A percentile compares a stretch with the other conserved stretches of the same genome.
phyloP scores from a whole-genome alignment of 2,113 vertebrate genomes.

The Stomatorhinus ivindoensis region DNA sequence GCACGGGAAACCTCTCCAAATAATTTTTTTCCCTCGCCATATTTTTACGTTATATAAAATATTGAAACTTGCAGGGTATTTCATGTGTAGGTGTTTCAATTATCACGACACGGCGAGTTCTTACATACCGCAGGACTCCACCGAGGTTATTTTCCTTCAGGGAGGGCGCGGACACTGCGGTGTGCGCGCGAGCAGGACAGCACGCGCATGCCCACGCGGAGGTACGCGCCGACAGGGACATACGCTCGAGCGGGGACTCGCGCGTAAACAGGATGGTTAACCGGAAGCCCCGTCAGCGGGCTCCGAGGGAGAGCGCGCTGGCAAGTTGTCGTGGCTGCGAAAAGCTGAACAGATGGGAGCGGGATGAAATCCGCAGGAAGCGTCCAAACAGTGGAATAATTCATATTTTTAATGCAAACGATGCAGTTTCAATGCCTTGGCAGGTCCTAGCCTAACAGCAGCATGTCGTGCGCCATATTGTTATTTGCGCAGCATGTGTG shows the following conservation, averaged over 20 bases:
- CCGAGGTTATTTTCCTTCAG: background rate
- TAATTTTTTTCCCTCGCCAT: background rate
- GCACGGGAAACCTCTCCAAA: background rate
- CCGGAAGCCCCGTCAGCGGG: background rate
- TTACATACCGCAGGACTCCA: background rate
- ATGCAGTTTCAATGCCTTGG: constrained; percentile 8
- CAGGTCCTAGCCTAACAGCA: background rate
- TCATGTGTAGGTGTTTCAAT: background rate
- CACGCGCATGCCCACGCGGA: background rate
- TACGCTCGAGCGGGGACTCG: background rate
- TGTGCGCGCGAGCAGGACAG: background rate
- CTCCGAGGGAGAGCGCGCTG: constrained; percentile 1
- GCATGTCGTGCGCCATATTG: constrained; percentile 4
- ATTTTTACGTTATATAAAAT: background rate
- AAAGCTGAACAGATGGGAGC: constrained; percentile 13
- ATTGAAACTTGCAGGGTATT: background rate
- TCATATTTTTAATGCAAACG: constrained; percentile 13
- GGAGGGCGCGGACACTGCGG: background rate
- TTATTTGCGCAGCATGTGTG: background rate
- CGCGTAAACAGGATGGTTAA: background rate
- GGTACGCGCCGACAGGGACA: background rate
- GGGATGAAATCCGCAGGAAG: background rate
- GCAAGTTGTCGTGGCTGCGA: background rate
- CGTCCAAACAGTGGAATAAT: constrained; percentile 15
- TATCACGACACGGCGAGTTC: background rate